These are phyloP conservation scores for Polyommatus iphigenia DNA, from an alignment of 2,888 invertebrate genomes.

Conservation along the genomic window DNA sequence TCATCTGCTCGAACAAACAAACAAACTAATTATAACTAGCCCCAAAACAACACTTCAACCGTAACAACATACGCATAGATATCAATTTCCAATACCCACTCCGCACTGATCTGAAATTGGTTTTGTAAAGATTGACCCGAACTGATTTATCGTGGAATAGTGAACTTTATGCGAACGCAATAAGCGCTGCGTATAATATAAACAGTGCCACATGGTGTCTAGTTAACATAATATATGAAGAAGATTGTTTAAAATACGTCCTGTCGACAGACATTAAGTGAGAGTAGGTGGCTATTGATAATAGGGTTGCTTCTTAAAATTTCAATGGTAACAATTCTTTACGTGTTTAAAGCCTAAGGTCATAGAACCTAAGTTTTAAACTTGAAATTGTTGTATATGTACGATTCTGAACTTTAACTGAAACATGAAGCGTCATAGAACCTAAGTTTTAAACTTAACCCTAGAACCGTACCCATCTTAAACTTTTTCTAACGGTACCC, in stretches of 20 bases:
- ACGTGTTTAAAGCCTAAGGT: background rate
- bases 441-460: too few species aligned
- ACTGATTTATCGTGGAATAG: constrained; percentile 37
- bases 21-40: constrained; percentile 47
- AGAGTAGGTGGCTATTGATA: constrained; percentile 38
- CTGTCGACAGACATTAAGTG: constrained; percentile 67
- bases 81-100: constrained; percentile 45
- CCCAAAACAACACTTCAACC: constrained; percentile 38
- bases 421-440: background rate
- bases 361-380: too few species aligned
- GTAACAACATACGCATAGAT: constrained; percentile 43
- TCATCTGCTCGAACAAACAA: constrained; percentile 64
- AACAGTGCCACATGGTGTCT: constrained; percentile 58
- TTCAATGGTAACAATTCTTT: background rate
- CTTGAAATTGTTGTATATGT: background rate
- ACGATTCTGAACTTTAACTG: background rate
- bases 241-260: constrained; percentile 63
- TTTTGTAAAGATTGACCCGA: constrained; percentile 43
- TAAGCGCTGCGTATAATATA: constrained; percentile 43
- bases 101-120: constrained; percentile 44
- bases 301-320: constrained; percentile 32
- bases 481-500: too few species aligned
- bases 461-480: too few species aligned
- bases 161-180: constrained; percentile 48
- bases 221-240: constrained; percentile 70